Base-by-base conservation (phyloP, 2,113 vertebrate species). In the Empidonax alnorum region DNA sequence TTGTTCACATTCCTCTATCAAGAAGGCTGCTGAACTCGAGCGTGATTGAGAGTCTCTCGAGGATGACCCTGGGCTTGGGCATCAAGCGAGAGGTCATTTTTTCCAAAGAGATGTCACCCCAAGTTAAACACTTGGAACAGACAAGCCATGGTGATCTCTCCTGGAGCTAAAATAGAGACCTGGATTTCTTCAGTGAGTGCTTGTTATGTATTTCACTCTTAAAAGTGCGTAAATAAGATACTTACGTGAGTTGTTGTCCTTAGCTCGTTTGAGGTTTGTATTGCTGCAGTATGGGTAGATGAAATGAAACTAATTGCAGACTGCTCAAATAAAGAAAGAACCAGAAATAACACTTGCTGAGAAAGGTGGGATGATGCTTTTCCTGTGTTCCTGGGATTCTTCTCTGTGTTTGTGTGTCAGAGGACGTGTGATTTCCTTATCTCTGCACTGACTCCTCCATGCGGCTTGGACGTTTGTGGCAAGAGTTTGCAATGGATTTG, bases 41-140 rank as follows among this genome's bases (percentile, higher is more conserved):
- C 46, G 3, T 93, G 68, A 84, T 83, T 85, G 73, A 91, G 86
- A 90, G 76, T 65, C 78, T 66, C 68, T 92, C 3, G 39, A 93
- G 49, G 75, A 84, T 90, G 95, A 91, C 93, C 86, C 61, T 91
- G 69, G 55, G 42, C 62, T 93, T 87, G 68, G n/a, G 50, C 74
- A 83, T 94, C 42, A 59, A 74, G 72, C 30, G 84, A 84, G 68
- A 94, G 94, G 87, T 93, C 59, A 91, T 92, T 89, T 84, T 89
- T 92, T 61, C 72, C 66, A 78, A 77, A 94, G 87, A 59, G 58
- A 33, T 83, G 74, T 94, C 79, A 93, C 27, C 65, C 52, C 63
- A 53, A 35, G 80, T 96, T 95, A 94, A 88, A 91, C 72, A 89
- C 67, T 93, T 91, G 42, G 65, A 84, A 89, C 77, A 89, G 69